Percentiles rank a stretch among this genome's conserved stretches.
These are phyloP conservation scores for Hymenochirus boettgeri DNA, from an alignment of 2,113 vertebrate species.

Conservation along the genomic window DNA sequence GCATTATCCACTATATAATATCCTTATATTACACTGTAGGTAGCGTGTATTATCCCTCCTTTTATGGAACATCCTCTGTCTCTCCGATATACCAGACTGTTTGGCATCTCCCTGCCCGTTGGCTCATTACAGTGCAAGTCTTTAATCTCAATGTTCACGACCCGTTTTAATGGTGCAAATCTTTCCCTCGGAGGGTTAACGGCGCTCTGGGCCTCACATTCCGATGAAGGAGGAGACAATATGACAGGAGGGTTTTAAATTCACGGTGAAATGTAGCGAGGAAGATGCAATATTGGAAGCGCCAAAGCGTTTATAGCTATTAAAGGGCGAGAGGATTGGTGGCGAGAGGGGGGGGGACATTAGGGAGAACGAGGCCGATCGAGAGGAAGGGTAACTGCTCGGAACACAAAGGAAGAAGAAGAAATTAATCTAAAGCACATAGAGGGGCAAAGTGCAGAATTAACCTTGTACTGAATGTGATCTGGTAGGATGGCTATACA, in stretches of 20 bases:
- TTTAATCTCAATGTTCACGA: too few relatives aligned
- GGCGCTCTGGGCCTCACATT: constrained; percentile 1
- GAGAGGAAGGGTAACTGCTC: constrained; percentile 25
- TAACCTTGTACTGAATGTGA: too few relatives aligned
- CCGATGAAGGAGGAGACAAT: constrained; percentile 12
- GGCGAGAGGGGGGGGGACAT: constrained; percentile 13
- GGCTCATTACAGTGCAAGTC: too few relatives aligned
- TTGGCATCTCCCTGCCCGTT: too few relatives aligned
- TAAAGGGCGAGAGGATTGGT: constrained; percentile 30
- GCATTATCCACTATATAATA: too few relatives aligned
- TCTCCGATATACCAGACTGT: too few relatives aligned
- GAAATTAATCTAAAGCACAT: constrained; percentile 33
- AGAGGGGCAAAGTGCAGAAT: constrained; percentile 15
- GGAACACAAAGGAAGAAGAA: constrained; percentile 22
- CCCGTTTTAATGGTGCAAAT: too few relatives aligned
- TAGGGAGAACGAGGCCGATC: constrained; percentile 29
- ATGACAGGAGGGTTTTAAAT: constrained; percentile 28
- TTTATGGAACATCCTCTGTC: too few relatives aligned
- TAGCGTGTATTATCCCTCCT: too few relatives aligned
- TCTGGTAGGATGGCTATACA: too few relatives aligned
- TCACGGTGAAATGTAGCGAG: constrained; percentile 33
- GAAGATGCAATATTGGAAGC: constrained; percentile 31
- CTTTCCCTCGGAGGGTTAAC: background rate
- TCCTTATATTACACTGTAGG: too few relatives aligned
- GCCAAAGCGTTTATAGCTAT: constrained; percentile 38